phyloP scores from a whole-genome alignment of 2,797 vertebrate genomes.

The Chelon labrosus region DNA sequence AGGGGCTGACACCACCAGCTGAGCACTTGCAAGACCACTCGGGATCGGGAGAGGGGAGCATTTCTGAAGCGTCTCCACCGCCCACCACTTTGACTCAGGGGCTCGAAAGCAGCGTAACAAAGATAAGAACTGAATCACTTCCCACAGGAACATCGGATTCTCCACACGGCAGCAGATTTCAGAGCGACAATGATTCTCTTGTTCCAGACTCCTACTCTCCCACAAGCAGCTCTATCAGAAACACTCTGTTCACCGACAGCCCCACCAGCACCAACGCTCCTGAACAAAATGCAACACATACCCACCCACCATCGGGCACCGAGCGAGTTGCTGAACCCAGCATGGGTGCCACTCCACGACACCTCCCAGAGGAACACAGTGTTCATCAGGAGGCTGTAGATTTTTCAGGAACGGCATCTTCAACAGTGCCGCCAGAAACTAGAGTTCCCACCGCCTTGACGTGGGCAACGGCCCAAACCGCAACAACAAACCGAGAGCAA shows the following conservation, averaged over 20 bases:
- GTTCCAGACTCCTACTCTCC: constrained; percentile 69
- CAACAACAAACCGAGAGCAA: constrained; percentile 46
- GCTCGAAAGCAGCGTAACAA: constrained; percentile 50
- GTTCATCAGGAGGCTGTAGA: constrained; percentile 20
- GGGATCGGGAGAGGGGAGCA: constrained; percentile 66
- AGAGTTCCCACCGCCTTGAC: constrained; percentile 64
- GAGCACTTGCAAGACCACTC: constrained; percentile 46
- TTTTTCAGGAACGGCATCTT: constrained; percentile 34
- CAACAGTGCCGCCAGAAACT: constrained; percentile 59
- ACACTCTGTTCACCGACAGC: constrained; percentile 67
- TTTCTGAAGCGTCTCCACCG: constrained; percentile 50
- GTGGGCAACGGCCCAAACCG: constrained; percentile 43
- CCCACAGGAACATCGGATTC: constrained; percentile 68
- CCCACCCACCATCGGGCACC: constrained; percentile 45
- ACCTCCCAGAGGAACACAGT: constrained; percentile 41
- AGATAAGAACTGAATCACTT: constrained; percentile 67
- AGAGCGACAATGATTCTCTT: constrained; percentile 58
- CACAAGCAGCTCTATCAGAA: constrained; percentile 61
- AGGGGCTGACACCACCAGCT: constrained; percentile 26
- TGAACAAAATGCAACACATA: constrained; percentile 59
- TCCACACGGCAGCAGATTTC: constrained; percentile 57
- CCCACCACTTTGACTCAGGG: constrained; percentile 53
- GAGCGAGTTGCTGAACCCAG: constrained; percentile 29
- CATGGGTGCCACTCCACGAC: constrained; percentile 36
- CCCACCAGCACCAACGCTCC: constrained; percentile 55